These are phyloP conservation scores for Luehdorfia chinensis DNA, from an alignment of 1,140 invertebrate genomes.

Conservation along the genomic window DNA sequence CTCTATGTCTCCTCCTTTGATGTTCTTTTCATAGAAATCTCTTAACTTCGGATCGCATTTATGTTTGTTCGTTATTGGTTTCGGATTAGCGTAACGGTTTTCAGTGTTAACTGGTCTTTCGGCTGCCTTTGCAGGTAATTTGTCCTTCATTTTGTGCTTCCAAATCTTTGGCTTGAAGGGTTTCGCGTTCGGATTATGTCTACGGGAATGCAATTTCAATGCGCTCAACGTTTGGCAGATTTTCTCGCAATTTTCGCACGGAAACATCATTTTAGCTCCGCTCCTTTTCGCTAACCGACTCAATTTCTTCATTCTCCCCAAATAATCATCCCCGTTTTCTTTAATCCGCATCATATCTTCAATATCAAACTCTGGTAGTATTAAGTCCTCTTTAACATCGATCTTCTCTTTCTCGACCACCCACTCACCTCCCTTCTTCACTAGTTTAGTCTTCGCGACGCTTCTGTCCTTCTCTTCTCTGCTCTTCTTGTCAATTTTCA, in stretches of 20 bases:
- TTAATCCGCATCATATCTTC: conserved; percentile 24
- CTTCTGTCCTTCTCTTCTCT: conserved; percentile 28
- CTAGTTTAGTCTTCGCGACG: conserved; percentile 43
- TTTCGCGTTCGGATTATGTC: conserved; percentile 44
- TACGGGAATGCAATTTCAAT: conserved; percentile 44
- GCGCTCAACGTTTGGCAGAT: conserved; percentile 49
- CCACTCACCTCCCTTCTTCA: conserved; percentile 54
- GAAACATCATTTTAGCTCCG: conserved; percentile 45
- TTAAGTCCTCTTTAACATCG: conserved; percentile 28
- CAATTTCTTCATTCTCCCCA: conserved; percentile 34
- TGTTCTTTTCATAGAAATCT: conserved; percentile 55
- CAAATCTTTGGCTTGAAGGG: conserved; percentile 53
- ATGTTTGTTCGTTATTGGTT: conserved; percentile 51
- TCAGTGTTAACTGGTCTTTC: conserved; percentile 12
- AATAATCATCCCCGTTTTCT: conserved; percentile 36
- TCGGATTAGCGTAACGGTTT: conserved; percentile 30
- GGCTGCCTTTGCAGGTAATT: neutral
- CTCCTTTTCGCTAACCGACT: conserved; percentile 33
- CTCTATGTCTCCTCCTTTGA: conserved; percentile 56
- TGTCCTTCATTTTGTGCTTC: conserved; percentile 41
- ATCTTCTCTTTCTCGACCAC: conserved; percentile 38
- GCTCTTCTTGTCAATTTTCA: conserved; percentile 44
- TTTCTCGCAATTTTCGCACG: conserved; percentile 51
- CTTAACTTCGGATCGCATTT: conserved; percentile 53
- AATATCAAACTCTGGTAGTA: conserved; percentile 31